A percentile compares a stretch with the other conserved stretches of the same genome.
Evolutionary conservation across 2,888 invertebrate species (phyloP).

Genomic region (Conistra vaccinii): DNA sequence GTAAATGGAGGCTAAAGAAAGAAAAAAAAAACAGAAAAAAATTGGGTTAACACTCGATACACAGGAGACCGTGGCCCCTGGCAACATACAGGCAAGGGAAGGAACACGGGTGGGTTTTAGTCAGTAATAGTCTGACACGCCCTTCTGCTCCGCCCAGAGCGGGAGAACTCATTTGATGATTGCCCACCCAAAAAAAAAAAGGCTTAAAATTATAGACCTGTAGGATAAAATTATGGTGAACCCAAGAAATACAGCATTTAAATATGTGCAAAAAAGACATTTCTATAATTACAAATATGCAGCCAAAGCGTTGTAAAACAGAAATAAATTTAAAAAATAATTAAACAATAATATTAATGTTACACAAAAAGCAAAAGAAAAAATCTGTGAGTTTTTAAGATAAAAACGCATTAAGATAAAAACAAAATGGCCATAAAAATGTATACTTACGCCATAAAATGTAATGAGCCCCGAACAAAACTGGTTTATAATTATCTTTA

Average conservation of each 20-base stretch:
- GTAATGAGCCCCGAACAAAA: background rate
- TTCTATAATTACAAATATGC: background rate
- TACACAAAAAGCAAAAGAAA: background rate
- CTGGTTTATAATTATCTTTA: constrained; percentile 28
- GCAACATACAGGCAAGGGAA: no score
- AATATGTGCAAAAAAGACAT: background rate
- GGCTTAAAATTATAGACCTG: no score
- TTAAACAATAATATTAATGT: background rate
- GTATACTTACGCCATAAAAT: background rate
- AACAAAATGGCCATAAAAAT: background rate
- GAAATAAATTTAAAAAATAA: background rate
- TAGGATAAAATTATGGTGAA: background rate
- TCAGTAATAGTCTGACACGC: no score
- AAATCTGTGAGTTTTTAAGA: no score
- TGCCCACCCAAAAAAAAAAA: no score
- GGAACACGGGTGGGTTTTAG: no score
- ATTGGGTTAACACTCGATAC: no score
- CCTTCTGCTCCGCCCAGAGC: no score
- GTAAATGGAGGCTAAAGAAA: no score
- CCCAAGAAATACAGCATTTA: background rate
- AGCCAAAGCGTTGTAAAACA: background rate
- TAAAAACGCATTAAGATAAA: background rate
- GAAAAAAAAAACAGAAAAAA: no score
- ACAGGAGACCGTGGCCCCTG: no score
- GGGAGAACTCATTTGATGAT: no score